Percentiles rank a stretch among this genome's conserved stretches.
These are phyloP conservation scores for Acomys russatus DNA, from an alignment of 2,797 vertebrate genomes.

Conservation along the genomic window DNA sequence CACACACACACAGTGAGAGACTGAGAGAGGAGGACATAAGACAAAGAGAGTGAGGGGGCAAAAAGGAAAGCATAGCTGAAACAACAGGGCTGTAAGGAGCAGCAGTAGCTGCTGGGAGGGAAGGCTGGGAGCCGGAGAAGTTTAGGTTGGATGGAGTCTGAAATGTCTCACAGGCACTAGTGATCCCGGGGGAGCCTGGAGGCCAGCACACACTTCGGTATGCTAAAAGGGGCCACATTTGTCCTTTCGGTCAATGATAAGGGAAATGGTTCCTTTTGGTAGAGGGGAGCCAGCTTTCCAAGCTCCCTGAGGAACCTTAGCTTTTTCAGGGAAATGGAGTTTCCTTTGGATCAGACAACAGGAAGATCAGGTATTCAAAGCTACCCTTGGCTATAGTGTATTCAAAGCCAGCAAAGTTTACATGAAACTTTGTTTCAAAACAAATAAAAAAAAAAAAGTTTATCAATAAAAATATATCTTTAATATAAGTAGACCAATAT, in stretches of 20 bases:
- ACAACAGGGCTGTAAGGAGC: neutral
- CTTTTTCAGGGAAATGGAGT: neutral
- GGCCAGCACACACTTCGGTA: neutral
- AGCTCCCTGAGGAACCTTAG: neutral
- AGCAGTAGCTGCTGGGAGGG: neutral
- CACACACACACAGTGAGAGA: neutral
- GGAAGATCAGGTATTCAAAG: neutral
- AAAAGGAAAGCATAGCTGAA: neutral
- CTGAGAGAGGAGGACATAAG: neutral
- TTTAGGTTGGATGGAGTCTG: neutral
- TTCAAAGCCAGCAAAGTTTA: neutral
- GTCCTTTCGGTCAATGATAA: neutral
- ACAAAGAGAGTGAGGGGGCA: neutral
- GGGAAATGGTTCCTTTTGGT: neutral
- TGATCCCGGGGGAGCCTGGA: neutral
- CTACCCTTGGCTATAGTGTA: neutral
- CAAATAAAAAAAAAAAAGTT: neutral
- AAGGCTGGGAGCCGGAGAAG: neutral
- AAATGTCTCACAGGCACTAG: neutral
- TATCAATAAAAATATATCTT: neutral
- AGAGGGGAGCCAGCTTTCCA: neutral
- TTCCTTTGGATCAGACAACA: neutral
- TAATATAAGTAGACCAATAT: neutral
- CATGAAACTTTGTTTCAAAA: neutral
- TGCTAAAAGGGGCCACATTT: neutral